Base-by-base conservation (phyloP, 2,113 vertebrate genomes). In the Syrrhaptes paradoxus region DNA sequence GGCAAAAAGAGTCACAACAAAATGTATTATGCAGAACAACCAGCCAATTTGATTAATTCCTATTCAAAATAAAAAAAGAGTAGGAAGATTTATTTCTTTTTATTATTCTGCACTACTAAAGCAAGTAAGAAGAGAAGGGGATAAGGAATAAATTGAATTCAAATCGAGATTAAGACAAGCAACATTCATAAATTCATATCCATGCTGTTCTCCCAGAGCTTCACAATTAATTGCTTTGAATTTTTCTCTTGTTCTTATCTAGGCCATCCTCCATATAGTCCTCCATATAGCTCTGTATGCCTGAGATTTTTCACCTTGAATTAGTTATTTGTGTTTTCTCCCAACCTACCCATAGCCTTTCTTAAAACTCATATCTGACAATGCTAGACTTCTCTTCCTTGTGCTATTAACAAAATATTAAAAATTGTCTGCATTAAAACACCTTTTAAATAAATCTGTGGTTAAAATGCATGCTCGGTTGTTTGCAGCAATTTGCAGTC, bases 31-130 rank as follows among this genome's bases (percentile, higher is more conserved):
- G 82, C 75, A 92, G 82, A 96, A 59, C 51, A 83, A 83, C 24
- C 7, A 59, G 55, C 63, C 3, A 1, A 90, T 96, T 94, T 96
- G 92, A 96, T 94, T 96, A 93, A 95, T 95, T 96, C 34, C 46
- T 87, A 83, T 65, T 95, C 89, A 92, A 95, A 96, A 92, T 17
- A 91, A 77, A 76, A 87, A 73, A 93, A 78, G n/a, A 79, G 29
- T 82, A 28, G 70, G 73, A 95, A 88, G 89, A 95, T 91, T 95
- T 93, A 90, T 91, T 94, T 92, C 75, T 89, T 88, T 96, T 93
- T 94, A 94, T 93, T 94, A 93, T 95, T 96, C 82, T 81, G 68
- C 41, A 63, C 75, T 85, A 71, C 87, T 81, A 95, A 87, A 94
- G 55, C 79, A 91, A 94, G 78, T 90, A 90, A 78, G 29, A 89